Evolutionary conservation across 2,113 vertebrate genomes (phyloP).

Genomic region (Zonotrichia leucophrys): DNA sequence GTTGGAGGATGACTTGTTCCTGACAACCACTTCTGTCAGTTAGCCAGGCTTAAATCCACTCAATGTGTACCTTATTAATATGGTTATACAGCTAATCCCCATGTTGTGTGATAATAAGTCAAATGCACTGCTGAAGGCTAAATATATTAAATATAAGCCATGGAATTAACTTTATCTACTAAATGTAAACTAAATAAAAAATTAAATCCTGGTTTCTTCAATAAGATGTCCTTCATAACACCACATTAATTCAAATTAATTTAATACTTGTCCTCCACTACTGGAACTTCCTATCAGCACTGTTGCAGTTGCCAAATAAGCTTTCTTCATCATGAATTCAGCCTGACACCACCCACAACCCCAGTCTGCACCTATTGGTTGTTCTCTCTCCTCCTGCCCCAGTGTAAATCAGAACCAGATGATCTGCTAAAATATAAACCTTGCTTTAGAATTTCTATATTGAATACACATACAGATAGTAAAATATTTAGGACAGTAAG

Average conservation of each 20-base stretch:
- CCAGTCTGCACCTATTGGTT: neutral
- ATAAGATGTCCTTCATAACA: slow-evolving; percentile 11
- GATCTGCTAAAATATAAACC: neutral
- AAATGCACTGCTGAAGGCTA: neutral
- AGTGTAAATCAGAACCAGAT: neutral
- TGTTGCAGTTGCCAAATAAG: neutral
- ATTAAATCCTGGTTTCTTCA: slow-evolving; percentile 12
- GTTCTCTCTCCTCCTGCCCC: neutral
- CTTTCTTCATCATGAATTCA: neutral
- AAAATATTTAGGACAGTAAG: neutral
- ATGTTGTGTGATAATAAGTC: neutral
- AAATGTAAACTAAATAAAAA: slow-evolving; percentile 24
- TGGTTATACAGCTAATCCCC: neutral
- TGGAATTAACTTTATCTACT: neutral
- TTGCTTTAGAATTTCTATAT: neutral
- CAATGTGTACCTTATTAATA: neutral
- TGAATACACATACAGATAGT: neutral
- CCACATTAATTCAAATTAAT: slow-evolving; percentile 7
- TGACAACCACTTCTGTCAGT: neutral
- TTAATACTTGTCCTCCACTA: neutral
- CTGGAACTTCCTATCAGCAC: neutral
- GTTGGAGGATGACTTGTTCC: neutral
- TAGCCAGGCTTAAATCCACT: neutral
- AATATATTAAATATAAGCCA: neutral
- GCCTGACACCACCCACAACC: neutral